Evolutionary conservation across 2,113 vertebrate species (phyloP).

Genomic region (Excalfactoria chinensis): DNA sequence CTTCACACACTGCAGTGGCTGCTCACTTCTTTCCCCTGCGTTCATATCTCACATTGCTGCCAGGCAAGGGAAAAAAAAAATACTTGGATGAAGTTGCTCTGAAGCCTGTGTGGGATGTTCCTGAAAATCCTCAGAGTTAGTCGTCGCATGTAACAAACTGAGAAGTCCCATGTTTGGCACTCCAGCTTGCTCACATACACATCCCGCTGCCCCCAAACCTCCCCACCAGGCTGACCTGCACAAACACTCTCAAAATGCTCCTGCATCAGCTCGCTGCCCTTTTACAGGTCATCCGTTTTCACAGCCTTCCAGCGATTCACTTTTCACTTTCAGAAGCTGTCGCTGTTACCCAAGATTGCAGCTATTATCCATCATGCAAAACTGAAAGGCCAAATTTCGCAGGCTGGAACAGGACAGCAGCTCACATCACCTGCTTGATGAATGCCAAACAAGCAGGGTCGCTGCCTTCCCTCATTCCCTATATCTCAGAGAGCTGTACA

Average conservation of each 20-base stretch:
- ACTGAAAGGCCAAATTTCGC: neutral
- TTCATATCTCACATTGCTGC: neutral
- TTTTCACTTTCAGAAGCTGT: neutral
- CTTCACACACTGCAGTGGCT: neutral
- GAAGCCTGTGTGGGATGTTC: conserved; percentile 39
- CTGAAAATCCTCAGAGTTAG: conserved; percentile 36
- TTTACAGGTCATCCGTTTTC: neutral
- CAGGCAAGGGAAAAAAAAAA: conserved; percentile 9
- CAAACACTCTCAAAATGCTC: neutral
- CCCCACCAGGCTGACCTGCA: neutral
- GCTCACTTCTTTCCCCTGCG: neutral
- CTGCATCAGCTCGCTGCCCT: neutral
- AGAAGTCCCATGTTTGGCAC: conserved; percentile 15
- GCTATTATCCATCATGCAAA: neutral
- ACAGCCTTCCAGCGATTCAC: neutral
- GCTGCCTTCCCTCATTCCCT: neutral
- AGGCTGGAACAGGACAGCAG: neutral
- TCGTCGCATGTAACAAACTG: neutral
- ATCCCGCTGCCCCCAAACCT: neutral
- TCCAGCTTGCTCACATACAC: neutral
- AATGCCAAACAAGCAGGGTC: neutral
- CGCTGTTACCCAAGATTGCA: neutral
- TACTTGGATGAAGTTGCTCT: neutral
- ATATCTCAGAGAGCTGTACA: neutral
- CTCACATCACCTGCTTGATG: neutral